Conservation (phyloP, 2,113 vertebrate genomes). For the Chloebia gouldiae region DNA sequence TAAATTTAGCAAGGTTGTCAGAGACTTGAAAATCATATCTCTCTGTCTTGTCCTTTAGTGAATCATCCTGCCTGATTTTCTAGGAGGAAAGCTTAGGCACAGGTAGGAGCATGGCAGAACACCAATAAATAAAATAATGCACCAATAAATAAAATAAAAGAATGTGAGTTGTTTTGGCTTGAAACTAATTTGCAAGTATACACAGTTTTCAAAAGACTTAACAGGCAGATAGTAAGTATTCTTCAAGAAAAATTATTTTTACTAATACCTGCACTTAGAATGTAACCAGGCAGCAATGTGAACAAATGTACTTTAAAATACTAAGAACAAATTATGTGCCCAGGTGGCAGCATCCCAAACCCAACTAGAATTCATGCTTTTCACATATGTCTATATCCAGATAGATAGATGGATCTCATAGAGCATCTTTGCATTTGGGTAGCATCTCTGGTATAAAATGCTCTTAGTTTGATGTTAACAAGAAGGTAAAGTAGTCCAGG, state of each 20-base stretch:
- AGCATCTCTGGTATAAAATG: not conserved
- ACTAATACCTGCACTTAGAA: not conserved
- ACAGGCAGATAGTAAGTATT: not conserved
- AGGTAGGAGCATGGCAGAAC: not conserved
- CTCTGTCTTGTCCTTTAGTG: not conserved
- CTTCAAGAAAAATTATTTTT: not conserved
- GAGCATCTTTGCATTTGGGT: not conserved
- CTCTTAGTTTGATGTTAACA: not conserved
- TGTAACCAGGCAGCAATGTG: not conserved
- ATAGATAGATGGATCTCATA: not conserved
- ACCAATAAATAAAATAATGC: not conserved
- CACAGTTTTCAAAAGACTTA: not conserved
- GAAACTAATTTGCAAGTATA: not conserved
- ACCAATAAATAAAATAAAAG: not conserved
- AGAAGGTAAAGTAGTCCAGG: not conserved
- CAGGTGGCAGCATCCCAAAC: not conserved
- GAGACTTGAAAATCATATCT: not conserved
- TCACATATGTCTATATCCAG: not conserved
- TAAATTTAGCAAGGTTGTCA: not conserved
- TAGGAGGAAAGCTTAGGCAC: not conserved
- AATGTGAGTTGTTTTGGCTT: not conserved
- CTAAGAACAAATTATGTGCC: not conserved
- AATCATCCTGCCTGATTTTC: not conserved
- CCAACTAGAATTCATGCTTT: not conserved
- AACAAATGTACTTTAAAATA: not conserved